Evolutionary conservation across 23 tunicate genomes (phyloP), one percentile per base, ranked within the genome.

Genomic region (Phallusia fumigata): DNA sequence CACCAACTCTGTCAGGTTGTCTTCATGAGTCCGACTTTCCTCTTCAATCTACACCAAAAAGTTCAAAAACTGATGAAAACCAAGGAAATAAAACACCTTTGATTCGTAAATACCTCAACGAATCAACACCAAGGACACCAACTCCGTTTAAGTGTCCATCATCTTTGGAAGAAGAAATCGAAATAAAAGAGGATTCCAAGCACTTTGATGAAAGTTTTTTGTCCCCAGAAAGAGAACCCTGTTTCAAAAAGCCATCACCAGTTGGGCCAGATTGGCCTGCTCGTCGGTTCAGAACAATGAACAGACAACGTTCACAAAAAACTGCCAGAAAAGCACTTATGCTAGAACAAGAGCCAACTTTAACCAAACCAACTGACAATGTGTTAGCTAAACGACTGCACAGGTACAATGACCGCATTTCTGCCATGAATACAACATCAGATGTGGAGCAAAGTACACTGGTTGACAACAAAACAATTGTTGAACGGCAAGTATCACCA

Each of bases 71-170:
- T 19, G 64, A 69, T 18, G 86, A 85, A 31, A 75, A 78, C 33
- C 58, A 36, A 18, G 35, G 77, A 18, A 82, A 75, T 75, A 81
- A 88, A 36, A 84, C 97, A 53, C 97, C 92, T 0, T 45, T 88
- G 24, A 88, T 88, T 35, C 75, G 81, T 19, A 80, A 77, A 51
- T 93, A 33, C 80, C 34, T 92, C 40, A 84, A 92, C 35, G 97
- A 92, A 84, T 88, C 92, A 30, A 87, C 77, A 31, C 86, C 90
- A 19, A 80, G 79, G 19, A 92, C 97, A 0, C 97, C 97, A 32
- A 81, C 92, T 64, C 97, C 97, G 1, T 93, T 93, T 34, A 88
- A 93, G 77, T 93, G 91, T 72, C 81, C 84, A 65, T 24, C 33
- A 22, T 65, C 77, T 81, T 10, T 31, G 30, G 24, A n/a, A 18